Percentiles rank a stretch among this genome's conserved stretches.
These are phyloP conservation scores for Mactromeris polynyma DNA, from an alignment of 2,888 invertebrate species.

Conservation along the genomic window DNA sequence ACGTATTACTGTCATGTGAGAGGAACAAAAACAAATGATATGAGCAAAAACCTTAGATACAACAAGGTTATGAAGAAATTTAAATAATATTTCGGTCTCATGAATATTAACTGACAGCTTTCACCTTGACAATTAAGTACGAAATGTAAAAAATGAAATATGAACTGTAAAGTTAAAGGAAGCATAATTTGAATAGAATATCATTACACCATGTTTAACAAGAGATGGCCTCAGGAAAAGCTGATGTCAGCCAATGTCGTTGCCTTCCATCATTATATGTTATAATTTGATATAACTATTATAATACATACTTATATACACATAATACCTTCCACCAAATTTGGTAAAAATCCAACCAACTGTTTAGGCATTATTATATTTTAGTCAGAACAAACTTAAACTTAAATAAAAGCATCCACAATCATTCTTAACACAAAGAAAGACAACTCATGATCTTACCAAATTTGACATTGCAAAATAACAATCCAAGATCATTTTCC, in stretches of 20 bases:
- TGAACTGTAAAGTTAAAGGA: not conserved
- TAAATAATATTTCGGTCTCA: not conserved
- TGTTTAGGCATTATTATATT: too few relatives aligned
- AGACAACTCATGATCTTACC: conserved; percentile 2
- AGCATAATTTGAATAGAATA: not conserved
- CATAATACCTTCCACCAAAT: too few relatives aligned
- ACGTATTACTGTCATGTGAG: not conserved
- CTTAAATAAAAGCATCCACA: too few relatives aligned
- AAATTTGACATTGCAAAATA: not conserved
- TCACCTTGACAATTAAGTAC: not conserved
- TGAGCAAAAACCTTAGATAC: not conserved
- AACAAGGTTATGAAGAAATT: not conserved
- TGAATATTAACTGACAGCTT: not conserved
- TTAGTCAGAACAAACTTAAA: too few relatives aligned
- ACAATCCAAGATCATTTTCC: not conserved
- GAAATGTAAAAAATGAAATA: not conserved
- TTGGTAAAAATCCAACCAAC: too few relatives aligned
- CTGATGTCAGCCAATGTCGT: too few relatives aligned
- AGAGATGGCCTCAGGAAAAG: too few relatives aligned
- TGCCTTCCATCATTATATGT: too few relatives aligned
- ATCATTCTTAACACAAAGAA: not conserved
- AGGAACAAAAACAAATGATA: not conserved
- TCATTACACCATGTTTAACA: too few relatives aligned
- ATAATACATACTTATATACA: too few relatives aligned
- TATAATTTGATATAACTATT: too few relatives aligned